Percentiles rank a stretch among this genome's conserved stretches.
Evolutionary conservation across 2,888 invertebrate species (phyloP).

Genomic region (Saturnia japonica): DNA sequence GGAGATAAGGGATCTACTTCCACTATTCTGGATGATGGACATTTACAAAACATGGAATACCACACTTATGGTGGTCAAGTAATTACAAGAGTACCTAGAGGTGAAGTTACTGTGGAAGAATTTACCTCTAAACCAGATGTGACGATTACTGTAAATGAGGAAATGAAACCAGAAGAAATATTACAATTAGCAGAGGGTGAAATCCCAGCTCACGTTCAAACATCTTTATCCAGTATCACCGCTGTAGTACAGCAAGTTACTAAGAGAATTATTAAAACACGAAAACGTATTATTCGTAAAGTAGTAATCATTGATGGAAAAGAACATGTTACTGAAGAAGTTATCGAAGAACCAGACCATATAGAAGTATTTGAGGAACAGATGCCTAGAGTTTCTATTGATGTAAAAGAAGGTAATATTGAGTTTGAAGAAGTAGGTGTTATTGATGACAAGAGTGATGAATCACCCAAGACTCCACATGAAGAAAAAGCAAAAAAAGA

Average conservation of each 20-base stretch:
- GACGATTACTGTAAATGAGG: slow-evolving; percentile 80
- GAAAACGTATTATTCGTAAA: slow-evolving; percentile 88
- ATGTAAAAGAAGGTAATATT: slow-evolving; percentile 80
- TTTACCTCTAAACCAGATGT: slow-evolving; percentile 84
- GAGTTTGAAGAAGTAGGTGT: slow-evolving; percentile 62
- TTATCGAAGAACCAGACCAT: slow-evolving; percentile 92
- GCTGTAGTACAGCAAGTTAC: slow-evolving; percentile 92
- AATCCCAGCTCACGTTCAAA: slow-evolving; percentile 72
- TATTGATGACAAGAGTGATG: slow-evolving; percentile 43
- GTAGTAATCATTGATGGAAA: slow-evolving; percentile 91
- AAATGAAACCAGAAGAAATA: slow-evolving; percentile 77
- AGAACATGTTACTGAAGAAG: slow-evolving; percentile 91
- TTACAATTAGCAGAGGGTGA: slow-evolving; percentile 67
- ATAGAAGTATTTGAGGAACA: slow-evolving; percentile 87
- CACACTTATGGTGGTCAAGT: slow-evolving; percentile 85
- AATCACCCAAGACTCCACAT: slow-evolving; percentile 42
- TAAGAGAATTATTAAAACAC: slow-evolving; percentile 87
- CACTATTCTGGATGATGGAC: slow-evolving; percentile 82
- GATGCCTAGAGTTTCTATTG: slow-evolving; percentile 87
- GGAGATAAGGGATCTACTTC: slow-evolving; percentile 84
- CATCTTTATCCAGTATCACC: slow-evolving; percentile 87
- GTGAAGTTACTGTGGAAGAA: slow-evolving; percentile 84
- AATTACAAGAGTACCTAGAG: slow-evolving; percentile 83
- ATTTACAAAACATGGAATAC: slow-evolving; percentile 83
- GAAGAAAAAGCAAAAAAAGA: slow-evolving; percentile 27